A percentile compares a stretch with the other conserved stretches of the same genome.
Evolutionary conservation across 30 jellyfish, hydroid and myxozoan genomes (phyloP).

Genomic region (Aurelia sp.): DNA sequence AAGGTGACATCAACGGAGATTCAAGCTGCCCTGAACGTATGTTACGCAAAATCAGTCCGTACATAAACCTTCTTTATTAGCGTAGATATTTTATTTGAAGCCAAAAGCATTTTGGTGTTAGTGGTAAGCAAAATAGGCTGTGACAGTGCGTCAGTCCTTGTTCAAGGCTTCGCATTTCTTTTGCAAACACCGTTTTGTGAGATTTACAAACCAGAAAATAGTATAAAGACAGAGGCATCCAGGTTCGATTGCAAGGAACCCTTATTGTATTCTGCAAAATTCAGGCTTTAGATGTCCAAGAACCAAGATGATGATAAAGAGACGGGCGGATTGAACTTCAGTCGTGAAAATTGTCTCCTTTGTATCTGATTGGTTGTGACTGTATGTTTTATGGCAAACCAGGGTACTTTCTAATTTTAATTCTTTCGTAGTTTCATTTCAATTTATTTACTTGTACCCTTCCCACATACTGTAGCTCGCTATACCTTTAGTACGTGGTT

Average conservation of each 20-base stretch:
- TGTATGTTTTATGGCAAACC: background rate
- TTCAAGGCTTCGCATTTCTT: too few species aligned
- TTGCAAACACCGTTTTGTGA: too few species aligned
- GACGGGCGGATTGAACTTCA: slow-evolving; percentile 68
- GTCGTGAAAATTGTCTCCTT: slow-evolving; percentile 54
- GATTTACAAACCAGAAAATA: too few species aligned
- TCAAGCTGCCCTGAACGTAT: slow-evolving; percentile 76
- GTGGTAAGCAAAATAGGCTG: background rate
- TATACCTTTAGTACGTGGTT: too few species aligned
- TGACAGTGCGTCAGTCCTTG: too few species aligned
- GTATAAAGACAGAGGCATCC: too few species aligned
- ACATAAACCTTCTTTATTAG: background rate
- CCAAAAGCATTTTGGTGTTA: background rate
- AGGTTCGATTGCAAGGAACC: too few species aligned
- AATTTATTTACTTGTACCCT: too few species aligned
- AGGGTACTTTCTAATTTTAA: background rate
- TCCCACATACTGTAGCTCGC: too few species aligned
- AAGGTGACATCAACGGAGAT: slow-evolving; percentile 97
- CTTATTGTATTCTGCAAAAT: too few species aligned
- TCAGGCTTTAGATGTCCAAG: too few species aligned
- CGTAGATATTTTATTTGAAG: background rate
- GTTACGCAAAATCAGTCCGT: background rate
- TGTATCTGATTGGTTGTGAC: slow-evolving; percentile 9
- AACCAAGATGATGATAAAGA: slow-evolving; percentile 40
- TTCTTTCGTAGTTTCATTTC: too few species aligned